Evolutionary conservation across 2,113 vertebrate species (phyloP).

Genomic region (Arizona elegans): DNA sequence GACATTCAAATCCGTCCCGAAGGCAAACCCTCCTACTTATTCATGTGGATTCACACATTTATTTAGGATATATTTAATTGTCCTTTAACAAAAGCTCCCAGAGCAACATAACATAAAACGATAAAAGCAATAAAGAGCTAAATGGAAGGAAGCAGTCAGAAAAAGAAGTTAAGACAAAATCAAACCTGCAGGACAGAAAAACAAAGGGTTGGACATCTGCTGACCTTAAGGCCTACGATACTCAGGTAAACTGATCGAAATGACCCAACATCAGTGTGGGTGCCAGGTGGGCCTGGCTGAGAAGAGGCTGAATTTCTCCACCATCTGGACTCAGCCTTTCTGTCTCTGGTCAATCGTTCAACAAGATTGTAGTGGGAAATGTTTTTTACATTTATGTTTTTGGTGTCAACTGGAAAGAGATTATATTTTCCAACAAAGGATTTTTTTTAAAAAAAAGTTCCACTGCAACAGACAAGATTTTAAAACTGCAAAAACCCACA

Average conservation of each 20-base stretch:
- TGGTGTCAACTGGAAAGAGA: not conserved
- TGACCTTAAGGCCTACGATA: not conserved
- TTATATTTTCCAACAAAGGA: not conserved
- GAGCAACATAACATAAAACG: not conserved
- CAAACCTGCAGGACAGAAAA: not conserved
- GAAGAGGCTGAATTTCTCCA: not conserved
- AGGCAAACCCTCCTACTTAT: not conserved
- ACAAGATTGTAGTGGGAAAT: not conserved
- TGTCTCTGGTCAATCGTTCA: not conserved
- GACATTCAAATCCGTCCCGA: not conserved
- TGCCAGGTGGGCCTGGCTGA: not conserved
- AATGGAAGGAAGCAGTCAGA: not conserved
- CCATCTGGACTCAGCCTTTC: not conserved
- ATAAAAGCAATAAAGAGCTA: not conserved
- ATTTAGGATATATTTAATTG: not conserved
- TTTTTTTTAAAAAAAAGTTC: not conserved
- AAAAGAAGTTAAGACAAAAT: not conserved
- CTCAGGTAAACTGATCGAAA: not conserved
- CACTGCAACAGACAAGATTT: not conserved
- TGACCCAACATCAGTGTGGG: not conserved
- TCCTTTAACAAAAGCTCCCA: not conserved
- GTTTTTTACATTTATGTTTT: not conserved
- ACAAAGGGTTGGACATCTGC: not conserved
- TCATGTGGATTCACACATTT: not conserved
- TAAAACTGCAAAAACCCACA: not conserved